Conservation (phyloP, 2,888 invertebrate genomes). For the Macaria liturata region DNA sequence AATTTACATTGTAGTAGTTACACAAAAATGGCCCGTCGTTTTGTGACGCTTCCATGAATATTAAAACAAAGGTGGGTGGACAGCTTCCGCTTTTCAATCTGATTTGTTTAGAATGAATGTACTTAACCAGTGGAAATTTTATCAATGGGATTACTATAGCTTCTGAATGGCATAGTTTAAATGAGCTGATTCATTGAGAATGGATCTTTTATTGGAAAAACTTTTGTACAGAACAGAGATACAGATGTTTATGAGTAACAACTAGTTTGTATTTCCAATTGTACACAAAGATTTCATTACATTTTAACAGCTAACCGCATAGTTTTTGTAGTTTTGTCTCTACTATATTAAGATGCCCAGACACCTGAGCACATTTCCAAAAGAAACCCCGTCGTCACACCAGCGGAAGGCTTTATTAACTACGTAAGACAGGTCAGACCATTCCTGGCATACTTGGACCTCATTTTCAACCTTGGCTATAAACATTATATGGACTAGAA, state of each 20-base stretch:
- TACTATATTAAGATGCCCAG: too few relatives aligned
- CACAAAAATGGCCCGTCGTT: slow-evolving; percentile 8
- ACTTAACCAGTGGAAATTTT: too few relatives aligned
- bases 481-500: slow-evolving; percentile 27
- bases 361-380: background rate
- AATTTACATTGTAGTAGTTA: slow-evolving; percentile 1
- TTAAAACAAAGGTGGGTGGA: slow-evolving; percentile 14
- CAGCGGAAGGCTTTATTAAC: slow-evolving; percentile 21
- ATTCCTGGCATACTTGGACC: background rate
- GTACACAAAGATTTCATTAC: too few relatives aligned
- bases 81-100: slow-evolving; percentile 11
- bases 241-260: too few relatives aligned
- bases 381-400: slow-evolving; percentile 6
- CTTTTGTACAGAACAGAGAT: too few relatives aligned
- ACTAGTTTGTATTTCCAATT: too few relatives aligned
- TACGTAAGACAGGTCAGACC: slow-evolving; percentile 5
- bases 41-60: slow-evolving; percentile 23
- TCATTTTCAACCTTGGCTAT: slow-evolving; percentile 4
- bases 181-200: too few relatives aligned
- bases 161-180: too few relatives aligned
- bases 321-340: too few relatives aligned
- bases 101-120: background rate
- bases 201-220: too few relatives aligned
- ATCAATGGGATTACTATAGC: too few relatives aligned
- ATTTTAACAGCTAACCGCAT: too few relatives aligned